Conservation (phyloP, 2,797 vertebrate genomes). For the Buphagus erythrorhynchus region DNA sequence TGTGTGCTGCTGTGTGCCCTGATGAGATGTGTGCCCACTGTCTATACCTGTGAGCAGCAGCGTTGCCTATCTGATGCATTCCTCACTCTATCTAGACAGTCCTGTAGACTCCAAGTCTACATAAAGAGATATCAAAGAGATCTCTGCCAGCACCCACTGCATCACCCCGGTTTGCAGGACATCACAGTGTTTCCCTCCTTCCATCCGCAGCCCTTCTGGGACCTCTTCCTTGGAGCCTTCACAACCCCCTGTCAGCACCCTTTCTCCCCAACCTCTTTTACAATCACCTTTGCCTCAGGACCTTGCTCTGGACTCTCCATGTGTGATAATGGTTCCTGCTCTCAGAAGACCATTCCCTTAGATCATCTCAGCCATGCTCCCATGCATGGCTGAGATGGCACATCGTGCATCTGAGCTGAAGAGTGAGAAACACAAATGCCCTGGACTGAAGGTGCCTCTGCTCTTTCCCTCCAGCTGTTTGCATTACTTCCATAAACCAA, state of each 20-base stretch:
- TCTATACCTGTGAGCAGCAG: neutral
- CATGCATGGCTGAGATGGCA: neutral
- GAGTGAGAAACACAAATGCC: neutral
- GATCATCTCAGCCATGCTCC: neutral
- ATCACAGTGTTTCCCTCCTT: neutral
- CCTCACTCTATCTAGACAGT: neutral
- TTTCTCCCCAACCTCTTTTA: neutral
- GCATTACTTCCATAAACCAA: neutral
- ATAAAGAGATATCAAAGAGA: neutral
- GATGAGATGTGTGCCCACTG: neutral
- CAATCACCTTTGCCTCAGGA: neutral
- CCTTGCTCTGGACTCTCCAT: neutral
- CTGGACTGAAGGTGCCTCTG: neutral
- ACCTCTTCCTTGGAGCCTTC: neutral
- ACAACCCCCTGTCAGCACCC: neutral
- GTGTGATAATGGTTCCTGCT: neutral
- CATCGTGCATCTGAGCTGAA: neutral
- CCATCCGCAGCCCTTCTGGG: neutral
- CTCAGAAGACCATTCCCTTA: neutral
- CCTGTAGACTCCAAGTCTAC: neutral
- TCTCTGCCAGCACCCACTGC: neutral
- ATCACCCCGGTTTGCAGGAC: neutral
- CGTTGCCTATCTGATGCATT: fast-evolving
- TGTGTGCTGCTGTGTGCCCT: neutral
- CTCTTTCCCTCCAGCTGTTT: neutral